Percentiles rank a stretch among this genome's conserved stretches.
These are phyloP conservation scores for Toxonevra muliebris DNA, from an alignment of 2,888 invertebrate genomes.

Conservation along the genomic window DNA sequence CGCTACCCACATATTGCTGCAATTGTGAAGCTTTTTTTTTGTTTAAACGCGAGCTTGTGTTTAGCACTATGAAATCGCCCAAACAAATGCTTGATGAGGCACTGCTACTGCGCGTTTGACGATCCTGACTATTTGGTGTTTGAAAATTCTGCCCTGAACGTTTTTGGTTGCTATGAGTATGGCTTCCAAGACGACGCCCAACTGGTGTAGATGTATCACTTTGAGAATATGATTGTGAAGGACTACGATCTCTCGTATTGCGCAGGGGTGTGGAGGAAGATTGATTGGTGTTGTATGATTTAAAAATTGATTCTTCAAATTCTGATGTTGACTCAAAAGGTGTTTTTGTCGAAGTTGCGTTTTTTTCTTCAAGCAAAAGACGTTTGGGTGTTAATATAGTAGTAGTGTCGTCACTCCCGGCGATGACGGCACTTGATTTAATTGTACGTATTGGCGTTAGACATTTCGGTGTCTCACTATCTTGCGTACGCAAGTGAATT, in stretches of 20 bases:
- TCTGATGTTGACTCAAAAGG: conserved; percentile 21
- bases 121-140: conserved; percentile 36
- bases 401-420: conserved; percentile 6
- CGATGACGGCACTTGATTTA: background rate
- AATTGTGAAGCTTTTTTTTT: conserved; percentile 44
- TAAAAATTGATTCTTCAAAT: background rate
- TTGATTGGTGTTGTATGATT: background rate
- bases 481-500: conserved; percentile 58
- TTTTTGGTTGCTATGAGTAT: conserved; percentile 34
- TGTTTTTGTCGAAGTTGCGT: conserved; percentile 8
- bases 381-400: conserved; percentile 26
- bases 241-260: conserved; percentile 13
- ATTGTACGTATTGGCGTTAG: conserved; percentile 43
- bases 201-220: conserved; percentile 43
- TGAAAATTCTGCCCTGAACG: conserved; percentile 31
- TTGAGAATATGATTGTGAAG: conserved; percentile 23
- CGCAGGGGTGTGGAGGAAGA: background rate
- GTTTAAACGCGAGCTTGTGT: conserved; percentile 41
- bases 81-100: conserved; percentile 50
- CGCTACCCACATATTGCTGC: background rate
- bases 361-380: background rate
- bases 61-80: conserved; percentile 58
- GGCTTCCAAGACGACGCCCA: conserved; percentile 33
- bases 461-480: conserved; percentile 49
- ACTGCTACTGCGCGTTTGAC: conserved; percentile 36